A percentile compares a stretch with the other conserved stretches of the same genome.
These are phyloP conservation scores for Thymelicus sylvestris DNA, from an alignment of 2,888 invertebrate genomes.

Conservation along the genomic window DNA sequence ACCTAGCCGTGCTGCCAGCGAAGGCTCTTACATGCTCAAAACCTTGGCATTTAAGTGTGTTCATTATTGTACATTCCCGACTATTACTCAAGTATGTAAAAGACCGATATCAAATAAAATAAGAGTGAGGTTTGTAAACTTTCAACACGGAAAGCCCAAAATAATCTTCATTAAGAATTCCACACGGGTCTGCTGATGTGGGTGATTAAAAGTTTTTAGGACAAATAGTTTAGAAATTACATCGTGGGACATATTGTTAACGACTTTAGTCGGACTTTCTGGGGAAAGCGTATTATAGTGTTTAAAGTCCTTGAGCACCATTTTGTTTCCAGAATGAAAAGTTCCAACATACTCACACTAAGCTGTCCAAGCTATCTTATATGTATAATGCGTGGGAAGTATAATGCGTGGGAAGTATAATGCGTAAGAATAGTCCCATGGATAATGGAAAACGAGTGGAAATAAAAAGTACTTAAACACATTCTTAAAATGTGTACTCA, in stretches of 20 bases:
- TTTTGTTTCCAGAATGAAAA: background rate
- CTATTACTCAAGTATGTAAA: background rate
- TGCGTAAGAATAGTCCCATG: no score
- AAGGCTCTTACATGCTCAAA: no score
- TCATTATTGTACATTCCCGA: no score
- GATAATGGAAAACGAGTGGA: no score
- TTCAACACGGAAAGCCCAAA: background rate
- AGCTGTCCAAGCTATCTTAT: no score
- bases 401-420: no score
- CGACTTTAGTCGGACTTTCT: slow-evolving; percentile 6
- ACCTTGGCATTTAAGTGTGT: no score
- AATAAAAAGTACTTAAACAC: no score
- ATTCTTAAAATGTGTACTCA: no score
- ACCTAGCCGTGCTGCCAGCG: no score
- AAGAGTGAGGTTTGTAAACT: background rate
- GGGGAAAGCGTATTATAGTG: background rate
- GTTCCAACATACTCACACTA: no score
- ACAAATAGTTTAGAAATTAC: slow-evolving; percentile 10
- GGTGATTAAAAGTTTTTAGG: slow-evolving; percentile 8
- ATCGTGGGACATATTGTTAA: slow-evolving; percentile 9
- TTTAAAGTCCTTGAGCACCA: background rate
- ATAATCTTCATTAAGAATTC: slow-evolving; percentile 16
- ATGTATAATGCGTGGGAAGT: no score
- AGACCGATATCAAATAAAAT: background rate
- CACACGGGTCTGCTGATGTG: background rate